Evolutionary conservation across 2,113 vertebrate genomes (phyloP).

Genomic region (Mus musculus): GRCm39 chr8:61678501-61679000

Average conservation of each 20-base stretch:
- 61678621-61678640: not conserved
- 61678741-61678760: not conserved
- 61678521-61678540: slow-evolving; percentile 12
- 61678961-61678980: slow-evolving; percentile 98
- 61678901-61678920: slow-evolving; percentile 70
- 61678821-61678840: slow-evolving; percentile 78
- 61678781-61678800: slow-evolving; percentile 51
- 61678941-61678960: slow-evolving; percentile 84
- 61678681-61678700: slow-evolving; percentile 44
- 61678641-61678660: slow-evolving; percentile 6
- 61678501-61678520: slow-evolving; percentile 48
- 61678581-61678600: slow-evolving; percentile 19
- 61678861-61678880: slow-evolving; percentile 89
- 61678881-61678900: slow-evolving; percentile 95
- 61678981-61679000: slow-evolving; percentile 99
- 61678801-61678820: slow-evolving; percentile 74
- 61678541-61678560: slow-evolving; percentile 15
- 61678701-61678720: slow-evolving; percentile 68
- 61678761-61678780: slow-evolving; percentile 46
- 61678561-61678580: slow-evolving; percentile 9
- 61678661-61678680: slow-evolving; percentile 49
- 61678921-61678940: slow-evolving; percentile 74
- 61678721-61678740: slow-evolving; percentile 67
- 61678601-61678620: slow-evolving; percentile 24
- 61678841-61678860: slow-evolving; percentile 65